Evolutionary conservation across 2,888 invertebrate genomes (phyloP), one percentile per base, ranked within the genome.

Genomic region (Crematogaster levior): DNA sequence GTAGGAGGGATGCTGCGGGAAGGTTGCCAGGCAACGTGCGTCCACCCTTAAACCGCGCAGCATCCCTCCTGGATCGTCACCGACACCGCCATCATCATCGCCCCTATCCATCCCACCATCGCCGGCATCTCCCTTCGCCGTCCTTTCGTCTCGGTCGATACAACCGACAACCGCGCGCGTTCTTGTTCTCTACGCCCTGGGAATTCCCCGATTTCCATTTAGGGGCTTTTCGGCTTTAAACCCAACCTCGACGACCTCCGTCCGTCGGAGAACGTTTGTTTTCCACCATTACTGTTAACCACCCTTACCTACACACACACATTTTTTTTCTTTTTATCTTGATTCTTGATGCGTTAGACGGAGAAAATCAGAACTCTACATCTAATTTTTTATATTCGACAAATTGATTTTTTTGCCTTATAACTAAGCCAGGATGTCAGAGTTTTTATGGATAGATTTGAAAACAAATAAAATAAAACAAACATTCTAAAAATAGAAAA

Each of bases 1-100:
- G 84, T 68, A 87, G 83, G 85, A 88, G 87, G 90, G 91, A 91
- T 92, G 91, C 91, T 90, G 90, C 89, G 86, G 85, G 90, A 84
- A 88, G 90, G 94, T 94, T 94, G 94, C 94, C 90, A 92, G 89
- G 94, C 94, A 93, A 94, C 94, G 91, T 93, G 93, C 94, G 91
- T 93, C 93, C 92, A 93, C 93, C 94, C 94, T 93, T 92, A 91
- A 93, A 92, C 92, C 85, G 74, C 88, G 84, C 75, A 81, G 82
- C 86, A 77, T 74, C 82, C 81, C 81, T 74, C n/a, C n/a, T n/a
- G n/a, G n/a, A 65, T 53, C 79, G 81, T 66, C 72, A 37, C 68
- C 84, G 84, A 68, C 85, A 85, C 82, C 74, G 70, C 81, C 72
- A n/a, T n/a, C 85, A 68, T 82, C 84, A 75, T 82, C 85, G 75